A percentile compares a stretch with the other conserved stretches of the same genome.
Conservation (phyloP, 1,140 invertebrate genomes). For the Oreohelix idahoensis region DNA sequence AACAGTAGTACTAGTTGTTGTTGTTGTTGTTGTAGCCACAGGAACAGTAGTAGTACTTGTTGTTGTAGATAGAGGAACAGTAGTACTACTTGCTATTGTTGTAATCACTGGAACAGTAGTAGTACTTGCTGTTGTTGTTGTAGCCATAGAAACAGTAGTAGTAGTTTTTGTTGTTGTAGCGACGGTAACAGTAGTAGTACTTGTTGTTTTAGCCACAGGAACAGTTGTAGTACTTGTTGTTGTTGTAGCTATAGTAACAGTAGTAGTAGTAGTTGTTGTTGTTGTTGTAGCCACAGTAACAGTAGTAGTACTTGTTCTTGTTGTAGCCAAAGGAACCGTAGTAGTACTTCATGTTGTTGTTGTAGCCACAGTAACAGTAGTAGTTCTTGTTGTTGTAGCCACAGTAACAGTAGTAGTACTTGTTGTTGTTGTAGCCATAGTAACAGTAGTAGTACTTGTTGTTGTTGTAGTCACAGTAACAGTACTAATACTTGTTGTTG, state of each 20-base stretch:
- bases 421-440: neutral
- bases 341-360: constrained; percentile 11
- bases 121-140: too few relatives aligned
- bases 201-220: too few relatives aligned
- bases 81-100: too few relatives aligned
- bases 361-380: neutral
- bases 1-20: constrained; percentile 1
- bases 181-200: too few relatives aligned
- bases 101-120: too few relatives aligned
- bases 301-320: constrained; percentile 22
- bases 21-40: too few relatives aligned
- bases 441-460: neutral
- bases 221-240: constrained; percentile 10
- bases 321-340: constrained; percentile 2
- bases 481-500: too few relatives aligned
- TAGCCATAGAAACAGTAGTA: too few relatives aligned
- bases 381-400: neutral
- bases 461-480: too few relatives aligned
- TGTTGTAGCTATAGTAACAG: neutral
- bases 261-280: neutral
- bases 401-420: constrained; percentile 2
- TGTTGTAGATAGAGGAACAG: too few relatives aligned
- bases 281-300: neutral
- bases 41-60: too few relatives aligned
- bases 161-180: too few relatives aligned